Evolutionary conservation across 2,797 vertebrate species (phyloP).

Genomic region (Hydrophis major): DNA sequence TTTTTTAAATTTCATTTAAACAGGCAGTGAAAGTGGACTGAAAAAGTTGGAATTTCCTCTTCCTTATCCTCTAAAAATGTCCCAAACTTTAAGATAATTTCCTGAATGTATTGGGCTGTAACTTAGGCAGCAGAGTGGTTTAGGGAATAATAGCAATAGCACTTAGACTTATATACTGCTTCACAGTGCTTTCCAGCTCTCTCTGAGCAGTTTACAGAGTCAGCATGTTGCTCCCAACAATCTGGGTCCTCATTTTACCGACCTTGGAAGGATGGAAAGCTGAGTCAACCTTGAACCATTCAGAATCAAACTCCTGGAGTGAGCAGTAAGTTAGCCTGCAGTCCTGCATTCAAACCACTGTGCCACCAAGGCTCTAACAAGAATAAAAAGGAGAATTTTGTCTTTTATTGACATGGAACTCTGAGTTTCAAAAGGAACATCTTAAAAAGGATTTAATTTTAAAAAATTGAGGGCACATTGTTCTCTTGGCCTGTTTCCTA

Average conservation of each 20-base stretch:
- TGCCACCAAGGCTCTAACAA: not conserved
- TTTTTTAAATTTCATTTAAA: not conserved
- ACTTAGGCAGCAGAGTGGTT: not conserved
- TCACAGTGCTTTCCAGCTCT: too few species aligned
- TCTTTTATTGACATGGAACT: not conserved
- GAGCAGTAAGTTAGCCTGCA: too few species aligned
- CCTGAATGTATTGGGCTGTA: not conserved
- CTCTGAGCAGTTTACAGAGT: too few species aligned
- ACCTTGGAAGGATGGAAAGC: too few species aligned
- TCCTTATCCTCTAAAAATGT: not conserved
- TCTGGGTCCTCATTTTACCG: too few species aligned
- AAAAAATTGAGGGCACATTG: not conserved
- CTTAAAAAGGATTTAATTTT: not conserved
- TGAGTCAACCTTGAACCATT: too few species aligned
- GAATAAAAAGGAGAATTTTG: not conserved
- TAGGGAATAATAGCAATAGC: not conserved
- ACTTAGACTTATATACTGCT: too few species aligned
- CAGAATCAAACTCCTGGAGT: too few species aligned
- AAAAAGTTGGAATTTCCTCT: not conserved
- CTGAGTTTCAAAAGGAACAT: not conserved
- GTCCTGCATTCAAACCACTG: too few species aligned
- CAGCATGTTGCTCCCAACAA: too few species aligned
- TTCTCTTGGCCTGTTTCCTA: not conserved
- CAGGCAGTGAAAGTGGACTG: not conserved
- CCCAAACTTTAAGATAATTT: not conserved